Base-by-base conservation (phyloP, 2,888 invertebrate genomes). In the Tortricodes alternella region DNA sequence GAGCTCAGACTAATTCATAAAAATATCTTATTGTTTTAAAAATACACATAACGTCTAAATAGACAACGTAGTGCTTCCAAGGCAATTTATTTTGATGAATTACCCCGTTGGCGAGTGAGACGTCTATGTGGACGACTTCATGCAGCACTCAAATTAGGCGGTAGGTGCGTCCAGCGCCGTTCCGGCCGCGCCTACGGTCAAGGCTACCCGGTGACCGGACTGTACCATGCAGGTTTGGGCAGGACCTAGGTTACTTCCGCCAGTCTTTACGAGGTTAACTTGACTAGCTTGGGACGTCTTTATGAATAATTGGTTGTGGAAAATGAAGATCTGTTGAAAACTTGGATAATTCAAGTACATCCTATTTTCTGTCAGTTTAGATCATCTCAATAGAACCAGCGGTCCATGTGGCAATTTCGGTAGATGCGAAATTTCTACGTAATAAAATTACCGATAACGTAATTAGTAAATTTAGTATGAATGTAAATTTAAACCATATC, bases 81-180 rank as follows among this genome's bases (percentile, higher is more conserved):
- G n/a, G n/a, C n/a, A 37, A 24, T 16, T 24, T 39, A 19, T 37
- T 35, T 44, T 37, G 34, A 44, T 27, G 35, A 52, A 44, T 18
- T 19, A 51, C 51, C 41, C 4, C 39, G 21, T 39, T 15, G 24
- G 27, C 27, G 18, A 41, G 21, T 13, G 18, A 44, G 37, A 24
- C 24, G 41, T 44, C 13, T 27, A 9, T 15, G 39, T 35, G 32
- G 37, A 38, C 18, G 32, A 23, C 11, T 35, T 6, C 6, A 32
- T 34, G 11, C 11, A 19, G 27, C 52, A 44, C 27, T 52, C 27
- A 43, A 44, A 52, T 52, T 52, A 37, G 34, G 19, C 18, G 18
- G 38, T 13, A 15, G 44, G 52, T 27, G 44, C 35, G 52, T 18
- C 48, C 34, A 24, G 44, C 35, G 37, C 9, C 35, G 35, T 6